These are phyloP conservation scores for Mirounga angustirostris DNA, from an alignment of 2,113 vertebrate genomes.

Conservation along the genomic window DNA sequence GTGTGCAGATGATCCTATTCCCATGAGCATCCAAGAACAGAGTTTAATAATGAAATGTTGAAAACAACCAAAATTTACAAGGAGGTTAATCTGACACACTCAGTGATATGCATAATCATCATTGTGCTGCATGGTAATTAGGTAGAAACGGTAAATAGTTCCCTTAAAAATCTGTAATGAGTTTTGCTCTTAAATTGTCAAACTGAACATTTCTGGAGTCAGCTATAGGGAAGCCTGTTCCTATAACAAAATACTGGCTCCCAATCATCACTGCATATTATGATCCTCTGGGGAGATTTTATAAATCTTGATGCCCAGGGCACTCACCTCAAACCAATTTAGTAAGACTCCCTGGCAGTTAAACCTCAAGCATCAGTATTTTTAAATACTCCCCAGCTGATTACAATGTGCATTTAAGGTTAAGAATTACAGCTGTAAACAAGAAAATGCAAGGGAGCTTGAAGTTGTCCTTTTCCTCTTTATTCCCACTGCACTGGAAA, in stretches of 20 bases:
- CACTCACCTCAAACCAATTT: background rate
- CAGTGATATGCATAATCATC: background rate
- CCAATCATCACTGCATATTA: background rate
- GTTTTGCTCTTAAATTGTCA: background rate
- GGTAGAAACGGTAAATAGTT: slow-evolving; percentile 16
- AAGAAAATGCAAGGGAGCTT: background rate
- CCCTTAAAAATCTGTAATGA: background rate
- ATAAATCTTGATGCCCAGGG: background rate
- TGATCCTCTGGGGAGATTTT: background rate
- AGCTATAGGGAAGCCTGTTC: background rate
- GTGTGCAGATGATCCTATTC: background rate
- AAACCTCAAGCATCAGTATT: background rate
- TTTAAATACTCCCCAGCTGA: background rate
- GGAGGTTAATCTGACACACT: slow-evolving; percentile 46
- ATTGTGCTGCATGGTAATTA: background rate
- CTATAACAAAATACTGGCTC: background rate
- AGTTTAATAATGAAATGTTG: slow-evolving; percentile 61
- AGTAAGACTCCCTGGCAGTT: background rate
- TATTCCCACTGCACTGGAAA: background rate
- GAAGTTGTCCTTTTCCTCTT: background rate
- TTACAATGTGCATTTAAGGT: background rate
- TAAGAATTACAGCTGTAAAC: background rate
- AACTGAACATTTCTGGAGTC: background rate
- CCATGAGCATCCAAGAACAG: slow-evolving; percentile 37
- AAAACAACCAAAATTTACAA: slow-evolving; percentile 44